Conservation (phyloP, 64 coral and sea anemone species). For the Orbicella faveolata region DNA sequence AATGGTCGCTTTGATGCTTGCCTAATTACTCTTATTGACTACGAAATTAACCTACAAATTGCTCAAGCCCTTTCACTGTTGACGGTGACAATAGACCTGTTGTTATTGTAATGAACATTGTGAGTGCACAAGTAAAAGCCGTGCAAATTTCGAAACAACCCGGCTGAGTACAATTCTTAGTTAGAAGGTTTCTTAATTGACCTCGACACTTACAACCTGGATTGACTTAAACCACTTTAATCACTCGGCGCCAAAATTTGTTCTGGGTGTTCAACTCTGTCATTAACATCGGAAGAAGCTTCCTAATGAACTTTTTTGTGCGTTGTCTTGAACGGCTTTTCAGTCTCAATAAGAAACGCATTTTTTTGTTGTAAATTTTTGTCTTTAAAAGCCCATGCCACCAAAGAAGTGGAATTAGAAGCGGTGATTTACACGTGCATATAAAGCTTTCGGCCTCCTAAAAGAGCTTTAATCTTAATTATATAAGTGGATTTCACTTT, state of each 20-base stretch:
- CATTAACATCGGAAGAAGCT: not conserved
- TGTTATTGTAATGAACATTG: not conserved
- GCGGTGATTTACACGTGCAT: not conserved
- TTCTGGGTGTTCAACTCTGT: not conserved
- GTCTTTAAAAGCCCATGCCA: not conserved
- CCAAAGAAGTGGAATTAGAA: not conserved
- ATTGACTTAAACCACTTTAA: not conserved
- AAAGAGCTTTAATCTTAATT: conserved; percentile 13
- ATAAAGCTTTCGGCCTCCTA: not conserved
- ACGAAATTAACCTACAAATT: conserved; percentile 19
- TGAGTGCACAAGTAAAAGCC: not conserved
- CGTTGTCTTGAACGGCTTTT: not conserved
- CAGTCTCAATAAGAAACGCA: conserved; percentile 3
- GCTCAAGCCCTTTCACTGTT: conserved; percentile 12
- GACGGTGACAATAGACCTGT: conserved; percentile 2
- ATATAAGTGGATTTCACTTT: conserved; percentile 36
- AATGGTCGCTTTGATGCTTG: conserved; percentile 10
- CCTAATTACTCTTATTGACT: conserved; percentile 34
- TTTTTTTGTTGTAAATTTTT: not conserved
- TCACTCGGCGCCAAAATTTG: not conserved
- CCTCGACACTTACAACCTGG: too few species aligned
- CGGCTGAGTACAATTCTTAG: too few species aligned
- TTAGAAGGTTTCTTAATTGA: too few species aligned
- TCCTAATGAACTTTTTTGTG: not conserved
- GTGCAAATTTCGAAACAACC: not conserved